A percentile compares a stretch with the other conserved stretches of the same genome.
phyloP scores from a whole-genome alignment of 2,113 vertebrate species.

The Mohoua ochrocephala region DNA sequence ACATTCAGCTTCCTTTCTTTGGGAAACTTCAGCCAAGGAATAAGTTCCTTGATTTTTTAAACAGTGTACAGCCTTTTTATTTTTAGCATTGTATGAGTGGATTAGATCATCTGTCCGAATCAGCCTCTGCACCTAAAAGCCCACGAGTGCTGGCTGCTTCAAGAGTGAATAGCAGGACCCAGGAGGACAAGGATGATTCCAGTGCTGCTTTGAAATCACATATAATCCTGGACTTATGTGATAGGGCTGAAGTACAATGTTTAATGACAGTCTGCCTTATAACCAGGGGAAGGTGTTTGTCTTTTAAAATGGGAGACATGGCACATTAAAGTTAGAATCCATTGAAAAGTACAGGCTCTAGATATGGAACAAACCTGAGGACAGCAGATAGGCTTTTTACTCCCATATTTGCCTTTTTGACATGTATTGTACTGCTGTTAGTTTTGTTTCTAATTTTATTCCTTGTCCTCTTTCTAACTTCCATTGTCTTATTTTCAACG shows the following conservation, averaged over 20 bases:
- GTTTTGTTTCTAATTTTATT: not conserved
- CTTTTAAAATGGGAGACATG: not conserved
- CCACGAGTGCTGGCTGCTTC: accelerated
- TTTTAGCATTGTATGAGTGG: not conserved
- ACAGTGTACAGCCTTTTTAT: not conserved
- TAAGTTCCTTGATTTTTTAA: not conserved
- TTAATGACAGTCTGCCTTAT: not conserved
- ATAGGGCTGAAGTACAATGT: not conserved
- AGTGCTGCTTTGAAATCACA: not conserved
- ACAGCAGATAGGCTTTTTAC: not conserved
- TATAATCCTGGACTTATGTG: not conserved
- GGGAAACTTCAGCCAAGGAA: not conserved
- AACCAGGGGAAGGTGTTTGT: not conserved
- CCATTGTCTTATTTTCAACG: not conserved
- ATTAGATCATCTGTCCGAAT: not conserved
- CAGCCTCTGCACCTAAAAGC: not conserved
- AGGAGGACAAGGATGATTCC: not conserved
- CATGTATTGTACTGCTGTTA: not conserved
- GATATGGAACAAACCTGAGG: not conserved
- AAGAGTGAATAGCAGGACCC: not conserved
- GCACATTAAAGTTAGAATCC: not conserved
- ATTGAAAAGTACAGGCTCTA: not conserved
- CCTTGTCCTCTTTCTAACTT: not conserved
- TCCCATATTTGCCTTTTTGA: not conserved
- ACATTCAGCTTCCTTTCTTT: not conserved